Evolutionary conservation across 2,888 invertebrate genomes (phyloP).

Genomic region (Lypha dubia): DNA sequence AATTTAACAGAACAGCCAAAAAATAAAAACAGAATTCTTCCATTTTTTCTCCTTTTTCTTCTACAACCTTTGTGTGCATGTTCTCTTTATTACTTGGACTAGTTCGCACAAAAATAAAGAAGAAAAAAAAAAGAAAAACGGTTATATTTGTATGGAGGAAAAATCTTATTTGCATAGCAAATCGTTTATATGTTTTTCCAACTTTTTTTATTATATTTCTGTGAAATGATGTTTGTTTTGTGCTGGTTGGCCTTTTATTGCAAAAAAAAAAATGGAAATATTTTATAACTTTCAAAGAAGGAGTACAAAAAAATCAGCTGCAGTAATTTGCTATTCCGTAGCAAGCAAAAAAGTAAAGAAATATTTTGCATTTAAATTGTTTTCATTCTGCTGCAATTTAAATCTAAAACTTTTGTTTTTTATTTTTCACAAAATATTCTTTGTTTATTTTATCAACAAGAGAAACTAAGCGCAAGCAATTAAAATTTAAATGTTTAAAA

Average conservation of each 20-base stretch:
- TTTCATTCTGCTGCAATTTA: constrained; percentile 80
- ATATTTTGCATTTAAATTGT: constrained; percentile 82
- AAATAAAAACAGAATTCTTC: constrained; percentile 44
- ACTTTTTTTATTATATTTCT: constrained; percentile 42
- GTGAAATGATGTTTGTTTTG: constrained; percentile 57
- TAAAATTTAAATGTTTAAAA: constrained; percentile 8
- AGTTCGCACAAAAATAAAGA: too few relatives aligned
- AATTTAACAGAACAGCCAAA: constrained; percentile 59
- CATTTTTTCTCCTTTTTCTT: not conserved
- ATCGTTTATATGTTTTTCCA: constrained; percentile 74
- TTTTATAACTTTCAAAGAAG: constrained; percentile 19
- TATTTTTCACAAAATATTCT: too few relatives aligned
- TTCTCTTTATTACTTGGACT: constrained; percentile 63
- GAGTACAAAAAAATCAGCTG: constrained; percentile 68
- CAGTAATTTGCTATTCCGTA: constrained; percentile 79
- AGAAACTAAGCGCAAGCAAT: not conserved
- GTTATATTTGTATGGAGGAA: constrained; percentile 69
- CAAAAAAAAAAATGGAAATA: constrained; percentile 41
- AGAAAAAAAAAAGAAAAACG: too few relatives aligned
- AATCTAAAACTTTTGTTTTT: constrained; percentile 76
- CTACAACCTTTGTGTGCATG: constrained; percentile 40
- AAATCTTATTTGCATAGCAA: constrained; percentile 81
- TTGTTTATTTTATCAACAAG: constrained; percentile 4
- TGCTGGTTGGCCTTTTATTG: constrained; percentile 63
- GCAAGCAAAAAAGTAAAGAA: constrained; percentile 74